phyloP scores from a whole-genome alignment of 2,888 invertebrate genomes.

The Phyllotreta cruciferae region DNA sequence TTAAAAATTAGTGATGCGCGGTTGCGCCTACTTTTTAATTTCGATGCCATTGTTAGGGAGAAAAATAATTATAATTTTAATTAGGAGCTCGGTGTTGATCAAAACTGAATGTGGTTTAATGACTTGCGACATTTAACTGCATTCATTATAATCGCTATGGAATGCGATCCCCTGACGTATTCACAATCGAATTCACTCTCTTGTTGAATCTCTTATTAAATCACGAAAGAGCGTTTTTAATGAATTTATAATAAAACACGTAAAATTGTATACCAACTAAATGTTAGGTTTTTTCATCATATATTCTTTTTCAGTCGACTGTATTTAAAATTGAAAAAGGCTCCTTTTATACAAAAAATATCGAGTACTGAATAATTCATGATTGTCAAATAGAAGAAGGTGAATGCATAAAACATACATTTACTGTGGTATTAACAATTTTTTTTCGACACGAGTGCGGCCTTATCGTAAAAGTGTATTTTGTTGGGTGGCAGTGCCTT shows the following conservation, averaged over 20 bases:
- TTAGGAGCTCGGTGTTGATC: conserved; percentile 24
- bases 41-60: conserved; percentile 27
- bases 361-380: conserved; percentile 21
- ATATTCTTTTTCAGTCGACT: no score
- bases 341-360: background rate
- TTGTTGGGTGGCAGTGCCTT: conserved; percentile 19
- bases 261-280: no score
- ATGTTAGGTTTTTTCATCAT: no score
- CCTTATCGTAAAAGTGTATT: conserved; percentile 25
- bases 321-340: conserved; percentile 2
- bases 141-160: conserved; percentile 18
- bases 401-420: conserved; percentile 27
- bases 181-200: background rate
- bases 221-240: no score
- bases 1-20: conserved; percentile 23
- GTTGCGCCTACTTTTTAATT: conserved; percentile 27
- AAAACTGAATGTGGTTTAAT: conserved; percentile 26
- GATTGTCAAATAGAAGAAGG: conserved; percentile 20
- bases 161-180: conserved; percentile 21
- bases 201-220: no score
- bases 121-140: conserved; percentile 27
- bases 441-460: conserved; percentile 24
- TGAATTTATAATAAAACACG: no score
- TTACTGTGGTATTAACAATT: conserved; percentile 22
- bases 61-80: conserved; percentile 33